These are phyloP conservation scores for Gyps fulvus DNA, from an alignment of 2,113 vertebrate species.

Conservation along the genomic window DNA sequence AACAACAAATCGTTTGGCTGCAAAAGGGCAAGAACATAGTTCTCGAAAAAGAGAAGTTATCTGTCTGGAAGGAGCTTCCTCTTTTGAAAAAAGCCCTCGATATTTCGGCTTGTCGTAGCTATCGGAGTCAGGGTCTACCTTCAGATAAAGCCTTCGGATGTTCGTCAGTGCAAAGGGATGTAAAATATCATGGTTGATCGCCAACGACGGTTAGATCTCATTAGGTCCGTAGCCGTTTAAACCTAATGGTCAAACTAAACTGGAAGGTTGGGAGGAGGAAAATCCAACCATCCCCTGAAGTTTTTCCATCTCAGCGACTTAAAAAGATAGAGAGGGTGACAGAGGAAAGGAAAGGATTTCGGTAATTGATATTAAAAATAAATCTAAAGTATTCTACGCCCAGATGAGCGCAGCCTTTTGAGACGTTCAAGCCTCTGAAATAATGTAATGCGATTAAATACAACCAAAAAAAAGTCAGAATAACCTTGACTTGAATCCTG, in stretches of 20 bases:
- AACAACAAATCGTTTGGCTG: not conserved
- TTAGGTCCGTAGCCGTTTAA: not conserved
- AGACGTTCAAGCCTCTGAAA: not conserved
- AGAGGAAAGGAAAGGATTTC: not conserved
- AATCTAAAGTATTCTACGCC: too few relatives aligned
- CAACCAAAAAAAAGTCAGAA: not conserved
- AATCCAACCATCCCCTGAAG: fast-evolving
- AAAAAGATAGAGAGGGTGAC: not conserved
- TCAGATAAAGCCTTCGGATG: not conserved
- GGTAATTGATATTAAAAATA: too few relatives aligned
- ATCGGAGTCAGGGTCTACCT: not conserved
- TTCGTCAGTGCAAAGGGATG: not conserved
- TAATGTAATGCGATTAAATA: not conserved
- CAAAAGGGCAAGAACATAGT: not conserved
- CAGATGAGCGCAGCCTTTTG: not conserved
- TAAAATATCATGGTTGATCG: not conserved
- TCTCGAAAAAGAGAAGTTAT: not conserved
- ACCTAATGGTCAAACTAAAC: not conserved
- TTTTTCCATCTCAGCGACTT: not conserved
- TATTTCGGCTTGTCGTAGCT: not conserved
- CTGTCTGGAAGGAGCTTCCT: not conserved
- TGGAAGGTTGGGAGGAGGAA: not conserved
- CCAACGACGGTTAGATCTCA: not conserved
- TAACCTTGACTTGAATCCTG: not conserved
- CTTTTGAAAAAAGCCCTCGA: too few relatives aligned